phyloP scores from a whole-genome alignment of 2,113 vertebrate species.

The Glaucomys volans region DNA sequence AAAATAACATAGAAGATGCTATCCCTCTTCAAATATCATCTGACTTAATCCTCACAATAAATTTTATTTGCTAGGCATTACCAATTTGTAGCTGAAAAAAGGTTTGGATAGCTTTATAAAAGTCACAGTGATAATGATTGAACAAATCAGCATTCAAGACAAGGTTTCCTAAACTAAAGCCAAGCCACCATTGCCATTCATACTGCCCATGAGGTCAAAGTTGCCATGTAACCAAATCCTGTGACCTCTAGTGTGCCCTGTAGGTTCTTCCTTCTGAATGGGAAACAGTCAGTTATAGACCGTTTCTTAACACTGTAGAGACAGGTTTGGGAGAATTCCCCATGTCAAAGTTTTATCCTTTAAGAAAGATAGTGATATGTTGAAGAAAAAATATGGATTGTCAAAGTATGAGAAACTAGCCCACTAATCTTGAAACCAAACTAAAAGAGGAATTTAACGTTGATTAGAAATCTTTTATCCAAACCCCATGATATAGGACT shows the following conservation, averaged over 20 bases:
- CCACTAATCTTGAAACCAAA: slow-evolving; percentile 9
- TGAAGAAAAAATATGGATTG: background rate
- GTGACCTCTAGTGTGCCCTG: fast-evolving
- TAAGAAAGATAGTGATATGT: background rate
- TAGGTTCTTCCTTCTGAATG: background rate
- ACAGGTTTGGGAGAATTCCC: background rate
- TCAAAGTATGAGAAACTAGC: slow-evolving; percentile 5
- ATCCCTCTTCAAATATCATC: background rate
- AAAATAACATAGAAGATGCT: background rate
- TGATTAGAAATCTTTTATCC: background rate
- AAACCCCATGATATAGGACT: background rate
- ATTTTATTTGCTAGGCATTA: background rate
- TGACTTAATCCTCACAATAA: background rate
- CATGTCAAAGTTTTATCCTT: background rate
- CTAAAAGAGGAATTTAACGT: background rate
- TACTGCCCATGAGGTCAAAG: background rate
- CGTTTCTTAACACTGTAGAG: background rate
- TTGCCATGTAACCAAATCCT: background rate
- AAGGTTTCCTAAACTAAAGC: background rate
- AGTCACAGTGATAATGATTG: background rate
- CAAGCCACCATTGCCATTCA: background rate
- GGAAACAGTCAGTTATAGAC: background rate
- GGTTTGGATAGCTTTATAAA: background rate
- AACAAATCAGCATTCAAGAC: background rate
- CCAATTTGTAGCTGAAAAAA: background rate